These are phyloP conservation scores for Cygnus atratus DNA, from an alignment of 2,113 vertebrate genomes.

Conservation along the genomic window DNA sequence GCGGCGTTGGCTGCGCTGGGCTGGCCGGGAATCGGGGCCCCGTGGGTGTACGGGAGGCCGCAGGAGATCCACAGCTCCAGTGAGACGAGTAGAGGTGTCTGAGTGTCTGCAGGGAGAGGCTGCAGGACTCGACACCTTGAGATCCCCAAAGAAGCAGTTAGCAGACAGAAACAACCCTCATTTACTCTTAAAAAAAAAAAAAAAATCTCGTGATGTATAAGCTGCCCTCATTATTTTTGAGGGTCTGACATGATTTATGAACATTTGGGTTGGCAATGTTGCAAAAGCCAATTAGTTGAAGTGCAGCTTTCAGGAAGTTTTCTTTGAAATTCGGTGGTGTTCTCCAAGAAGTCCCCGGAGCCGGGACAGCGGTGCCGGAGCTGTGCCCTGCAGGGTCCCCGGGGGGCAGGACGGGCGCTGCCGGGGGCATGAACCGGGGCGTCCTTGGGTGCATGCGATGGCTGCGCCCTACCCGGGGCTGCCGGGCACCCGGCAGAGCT, in stretches of 20 bases:
- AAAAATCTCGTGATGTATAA: background rate
- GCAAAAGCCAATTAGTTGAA: constrained; percentile 58
- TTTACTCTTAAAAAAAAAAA: background rate
- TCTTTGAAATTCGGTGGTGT: constrained; percentile 55
- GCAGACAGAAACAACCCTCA: background rate
- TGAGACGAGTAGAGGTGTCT: background rate
- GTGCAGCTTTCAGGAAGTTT: constrained; percentile 68
- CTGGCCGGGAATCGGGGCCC: too few species aligned
- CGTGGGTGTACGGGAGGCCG: too few species aligned
- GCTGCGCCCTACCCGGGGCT: background rate
- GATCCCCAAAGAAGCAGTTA: background rate
- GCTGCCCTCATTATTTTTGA: constrained; percentile 30
- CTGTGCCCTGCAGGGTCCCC: background rate
- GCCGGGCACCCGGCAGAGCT: background rate
- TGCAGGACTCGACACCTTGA: fast-evolving
- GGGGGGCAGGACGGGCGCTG: background rate
- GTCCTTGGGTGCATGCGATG: background rate
- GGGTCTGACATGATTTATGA: constrained; percentile 57
- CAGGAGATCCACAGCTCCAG: fast-evolving
- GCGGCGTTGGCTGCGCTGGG: fast-evolving
- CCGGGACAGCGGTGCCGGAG: background rate
- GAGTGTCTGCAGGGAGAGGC: background rate
- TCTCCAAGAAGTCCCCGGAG: constrained; percentile 1
- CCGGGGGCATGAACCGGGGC: background rate
- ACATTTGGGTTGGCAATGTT: background rate